Base-by-base conservation (phyloP, 2,888 invertebrate species). In the Synergus gifuensis region DNA sequence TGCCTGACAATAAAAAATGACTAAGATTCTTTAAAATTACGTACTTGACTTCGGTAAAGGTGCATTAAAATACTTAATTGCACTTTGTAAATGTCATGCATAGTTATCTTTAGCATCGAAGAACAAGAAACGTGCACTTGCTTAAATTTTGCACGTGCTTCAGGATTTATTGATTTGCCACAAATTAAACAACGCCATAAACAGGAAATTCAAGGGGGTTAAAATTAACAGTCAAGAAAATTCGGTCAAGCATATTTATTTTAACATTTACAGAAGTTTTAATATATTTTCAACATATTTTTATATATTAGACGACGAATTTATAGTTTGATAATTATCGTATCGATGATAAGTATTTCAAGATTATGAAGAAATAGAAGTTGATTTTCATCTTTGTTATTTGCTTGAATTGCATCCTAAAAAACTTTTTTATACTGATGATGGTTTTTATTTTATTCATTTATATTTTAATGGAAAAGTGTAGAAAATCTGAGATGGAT, bases 131-230 rank as follows among this genome's bases (percentile, higher is more conserved):
- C 9, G 36, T 12, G n/a, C 36, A 36, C 12, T 2, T 42, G 11
- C 64, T 42, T 66, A 66, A 66, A 14, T 64, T 40, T 42, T 66
- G n/a, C 16, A 49, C 16, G 49, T 49, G 67, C 46, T 67, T 67
- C 67, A 46, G 67, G 18, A 67, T 67, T 46, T 22, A 67, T 67
- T 14, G 67, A 67, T 67, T 67, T 46, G 44, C 22, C 12, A 67
- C 67, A 46, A 67, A 67, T 67, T 67, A 44, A 67, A 67, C 46
- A 46, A 46, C 67, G 14, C 14, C 16, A 28, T 14, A 64, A 67
- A 22, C 22, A 44, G 67, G 67, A 67, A 67, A 42, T 46, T 46
- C 22, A 22, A 46, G n/a, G 44, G 67, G 14, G 67, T 67, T 67
- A 44, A 67, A 67, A 67, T 22, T 46, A 67, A 18, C 46, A 67